These are phyloP conservation scores for Lucilia cuprina DNA, from an alignment of 1,140 invertebrate genomes.

Conservation along the genomic window DNA sequence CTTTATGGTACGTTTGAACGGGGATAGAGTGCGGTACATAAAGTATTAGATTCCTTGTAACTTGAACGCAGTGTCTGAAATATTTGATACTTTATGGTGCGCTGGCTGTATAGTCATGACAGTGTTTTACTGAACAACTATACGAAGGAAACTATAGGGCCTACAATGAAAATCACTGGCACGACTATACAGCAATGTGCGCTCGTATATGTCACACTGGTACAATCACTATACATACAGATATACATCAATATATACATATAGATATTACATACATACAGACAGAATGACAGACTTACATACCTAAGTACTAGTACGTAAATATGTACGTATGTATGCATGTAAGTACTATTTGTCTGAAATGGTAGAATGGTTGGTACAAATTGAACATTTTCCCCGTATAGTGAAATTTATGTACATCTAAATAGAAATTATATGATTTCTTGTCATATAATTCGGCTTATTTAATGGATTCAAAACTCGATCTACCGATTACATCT, in stretches of 20 bases:
- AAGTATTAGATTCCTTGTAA: constrained; percentile 34
- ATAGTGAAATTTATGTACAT: no score
- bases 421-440: no score
- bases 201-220: constrained; percentile 44
- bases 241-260: not conserved
- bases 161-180: constrained; percentile 40
- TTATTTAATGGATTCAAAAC: no score
- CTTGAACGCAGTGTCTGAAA: constrained; percentile 5
- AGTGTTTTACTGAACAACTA: constrained; percentile 38
- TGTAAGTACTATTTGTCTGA: not conserved
- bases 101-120: constrained; percentile 41
- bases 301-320: not conserved
- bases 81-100: constrained; percentile 57
- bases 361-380: not conserved
- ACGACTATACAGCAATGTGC: constrained; percentile 38
- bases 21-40: constrained; percentile 43
- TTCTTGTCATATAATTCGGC: no score
- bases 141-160: constrained; percentile 42
- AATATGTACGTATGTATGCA: no score
- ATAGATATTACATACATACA: constrained; percentile 13
- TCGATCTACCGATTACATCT: no score
- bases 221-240: constrained; percentile 28
- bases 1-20: constrained; percentile 42
- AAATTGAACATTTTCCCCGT: no score
- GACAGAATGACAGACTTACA: not conserved